A percentile compares a stretch with the other conserved stretches of the same genome.
These are phyloP conservation scores for Drosophila navojoa DNA, from an alignment of 1,140 invertebrate species.

Conservation along the genomic window DNA sequence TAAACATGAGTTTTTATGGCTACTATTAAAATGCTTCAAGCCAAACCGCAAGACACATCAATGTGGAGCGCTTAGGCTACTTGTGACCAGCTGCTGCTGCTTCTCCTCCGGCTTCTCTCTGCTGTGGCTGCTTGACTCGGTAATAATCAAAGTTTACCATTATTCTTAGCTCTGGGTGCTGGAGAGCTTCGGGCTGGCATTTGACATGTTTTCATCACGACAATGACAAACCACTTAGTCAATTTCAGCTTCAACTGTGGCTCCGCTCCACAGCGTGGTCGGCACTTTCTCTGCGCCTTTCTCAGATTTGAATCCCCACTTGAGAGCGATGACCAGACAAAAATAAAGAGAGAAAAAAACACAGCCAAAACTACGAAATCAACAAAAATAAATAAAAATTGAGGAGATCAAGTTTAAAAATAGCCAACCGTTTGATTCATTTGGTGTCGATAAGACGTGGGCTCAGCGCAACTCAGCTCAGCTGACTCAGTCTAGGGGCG, in stretches of 20 bases:
- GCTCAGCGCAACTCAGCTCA: slow-evolving; percentile 27
- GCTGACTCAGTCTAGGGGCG: slow-evolving; percentile 25
- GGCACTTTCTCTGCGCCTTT: slow-evolving; percentile 74
- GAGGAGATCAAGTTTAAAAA: slow-evolving; percentile 53
- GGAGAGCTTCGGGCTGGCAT: slow-evolving; percentile 23
- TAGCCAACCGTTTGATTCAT: slow-evolving; percentile 50
- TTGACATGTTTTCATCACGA: slow-evolving; percentile 54
- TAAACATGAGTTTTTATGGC: slow-evolving; percentile 31
- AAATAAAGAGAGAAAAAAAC: slow-evolving; percentile 6
- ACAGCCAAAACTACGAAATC: neutral
- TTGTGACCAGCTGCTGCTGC: slow-evolving; percentile 13
- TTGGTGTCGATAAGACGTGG: slow-evolving; percentile 53
- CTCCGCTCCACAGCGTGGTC: slow-evolving; percentile 9
- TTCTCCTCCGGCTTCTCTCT: too few relatives aligned
- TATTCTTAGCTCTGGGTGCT: slow-evolving; percentile 35
- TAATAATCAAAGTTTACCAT: slow-evolving; percentile 54
- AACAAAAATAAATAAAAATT: slow-evolving; percentile 36
- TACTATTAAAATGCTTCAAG: slow-evolving; percentile 29
- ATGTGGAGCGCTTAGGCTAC: slow-evolving; percentile 15
- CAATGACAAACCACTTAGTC: slow-evolving; percentile 66
- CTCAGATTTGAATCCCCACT: slow-evolving; percentile 60
- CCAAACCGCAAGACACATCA: slow-evolving; percentile 1
- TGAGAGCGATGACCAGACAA: slow-evolving; percentile 70
- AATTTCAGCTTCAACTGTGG: slow-evolving; percentile 39
- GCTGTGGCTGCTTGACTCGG: neutral